Evolutionary conservation across 2,797 vertebrate genomes (phyloP), one percentile per base, ranked within the genome.

Genomic region (Perodicticus potto): DNA sequence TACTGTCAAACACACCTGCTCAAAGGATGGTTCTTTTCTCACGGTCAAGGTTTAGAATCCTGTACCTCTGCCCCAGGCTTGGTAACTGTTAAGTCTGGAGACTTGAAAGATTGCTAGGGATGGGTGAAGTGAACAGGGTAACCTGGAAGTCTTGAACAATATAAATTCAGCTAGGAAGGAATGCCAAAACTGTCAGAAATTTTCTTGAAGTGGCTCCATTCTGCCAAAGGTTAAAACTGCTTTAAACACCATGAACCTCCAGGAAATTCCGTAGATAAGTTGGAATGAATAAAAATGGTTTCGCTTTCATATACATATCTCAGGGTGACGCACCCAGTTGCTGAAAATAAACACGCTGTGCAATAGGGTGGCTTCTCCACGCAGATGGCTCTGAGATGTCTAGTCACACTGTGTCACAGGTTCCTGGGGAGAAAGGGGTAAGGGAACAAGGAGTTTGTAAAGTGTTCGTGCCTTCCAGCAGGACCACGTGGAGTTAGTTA

Each of bases 21-120:
- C 55, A 55, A 20, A 9, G 7, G 40, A 0, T 76, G 27, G 2
- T 53, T 59, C 19, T 55, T 67, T 19, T 92, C 23, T 86, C 12
- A 0, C 34, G 32, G n/a, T 23, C 43, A 1, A 13, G 77, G 17
- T 86, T 95, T n/a, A n/a, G 22, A 86, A 91, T 57, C 43, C 55
- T 84, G 1, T 0, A 0, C 32, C 13, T 94, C 9, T 69, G 37
- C 32, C 65, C 59, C 8, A 14, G 80, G 85, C 32, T n/a, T 61
- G 53, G 59, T 32, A 93, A 63, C 5, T 27, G 23, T 88, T 61
- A 55, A 81, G 49, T 8, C 16, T 45, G 53, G 2, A 92, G 77
- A 90, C 93, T 72, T 93, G 86, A 96, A 57, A 96, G 61, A 74
- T 53, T 70, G 43, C 14, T 73, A 14, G 14, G 0, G 40, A 73